Conservation (phyloP, 2,113 vertebrate genomes). For the Cyphomyrus discorhynchus region DNA sequence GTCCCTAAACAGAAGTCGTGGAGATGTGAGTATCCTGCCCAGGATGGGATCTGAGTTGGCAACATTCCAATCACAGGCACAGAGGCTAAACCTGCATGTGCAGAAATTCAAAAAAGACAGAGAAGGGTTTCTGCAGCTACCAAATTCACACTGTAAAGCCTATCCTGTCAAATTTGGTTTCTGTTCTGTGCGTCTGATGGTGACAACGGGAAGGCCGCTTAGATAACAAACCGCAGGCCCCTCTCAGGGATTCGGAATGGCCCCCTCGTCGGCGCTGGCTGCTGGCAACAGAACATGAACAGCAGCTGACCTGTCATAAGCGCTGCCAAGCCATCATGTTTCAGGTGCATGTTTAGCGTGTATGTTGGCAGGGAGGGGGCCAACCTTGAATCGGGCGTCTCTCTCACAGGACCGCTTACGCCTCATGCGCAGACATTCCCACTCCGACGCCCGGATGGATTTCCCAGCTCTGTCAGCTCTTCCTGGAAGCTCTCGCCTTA, state of each 20-base stretch:
- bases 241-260: background rate
- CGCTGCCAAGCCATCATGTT: background rate
- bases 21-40: too few species aligned
- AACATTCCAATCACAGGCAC: background rate
- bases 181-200: background rate
- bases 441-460: background rate
- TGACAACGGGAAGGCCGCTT: background rate
- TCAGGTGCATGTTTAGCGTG: background rate
- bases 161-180: background rate
- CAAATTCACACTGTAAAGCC: background rate
- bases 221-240: background rate
- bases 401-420: background rate
- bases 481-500: background rate
- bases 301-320: background rate
- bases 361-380: background rate
- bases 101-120: background rate
- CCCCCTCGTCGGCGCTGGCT: background rate
- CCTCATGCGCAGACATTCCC: background rate
- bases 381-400: background rate
- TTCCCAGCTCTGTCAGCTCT: background rate
- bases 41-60: background rate
- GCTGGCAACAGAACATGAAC: background rate
- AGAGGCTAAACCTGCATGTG: background rate
- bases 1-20: too few species aligned
- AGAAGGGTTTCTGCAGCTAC: background rate